phyloP scores from a whole-genome alignment of 2,113 vertebrate genomes.

The Chaetodon trifascialis region DNA sequence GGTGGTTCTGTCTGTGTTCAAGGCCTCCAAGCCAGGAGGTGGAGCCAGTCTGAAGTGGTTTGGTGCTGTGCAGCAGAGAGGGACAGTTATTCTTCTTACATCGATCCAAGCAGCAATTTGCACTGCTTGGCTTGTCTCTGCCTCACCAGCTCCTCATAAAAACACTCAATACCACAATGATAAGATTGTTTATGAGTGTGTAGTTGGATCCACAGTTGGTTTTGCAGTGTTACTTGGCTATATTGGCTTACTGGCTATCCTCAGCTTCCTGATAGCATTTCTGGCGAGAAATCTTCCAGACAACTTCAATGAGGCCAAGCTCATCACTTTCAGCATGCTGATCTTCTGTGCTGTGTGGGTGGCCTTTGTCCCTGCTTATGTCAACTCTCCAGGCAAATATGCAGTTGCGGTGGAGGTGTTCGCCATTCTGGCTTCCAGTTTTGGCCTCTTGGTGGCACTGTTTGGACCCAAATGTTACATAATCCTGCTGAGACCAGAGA shows the following conservation, averaged over 20 bases:
- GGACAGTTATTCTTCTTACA: neutral
- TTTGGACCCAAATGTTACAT: conserved; percentile 84
- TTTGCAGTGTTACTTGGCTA: conserved; percentile 77
- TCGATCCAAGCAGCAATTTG: conserved; percentile 66
- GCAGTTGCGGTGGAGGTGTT: conserved; percentile 82
- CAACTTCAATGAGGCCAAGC: conserved; percentile 79
- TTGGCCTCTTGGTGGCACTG: conserved; percentile 75
- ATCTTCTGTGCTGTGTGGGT: conserved; percentile 83
- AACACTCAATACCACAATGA: conserved; percentile 67
- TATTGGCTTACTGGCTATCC: conserved; percentile 74
- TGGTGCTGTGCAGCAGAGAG: conserved; percentile 12
- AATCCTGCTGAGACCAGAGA: conserved; percentile 78
- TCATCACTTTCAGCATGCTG: conserved; percentile 83
- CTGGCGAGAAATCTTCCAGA: conserved; percentile 79
- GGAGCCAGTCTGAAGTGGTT: conserved; percentile 71
- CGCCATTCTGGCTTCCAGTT: conserved; percentile 81
- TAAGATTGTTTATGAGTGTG: conserved; percentile 78
- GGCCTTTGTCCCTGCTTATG: conserved; percentile 80
- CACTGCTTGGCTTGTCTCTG: conserved; percentile 68
- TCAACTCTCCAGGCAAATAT: conserved; percentile 83
- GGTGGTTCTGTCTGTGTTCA: conserved; percentile 67
- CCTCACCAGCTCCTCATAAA: conserved; percentile 68
- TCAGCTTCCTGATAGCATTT: conserved; percentile 81
- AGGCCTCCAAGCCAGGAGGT: conserved; percentile 59
- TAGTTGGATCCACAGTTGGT: conserved; percentile 70